phyloP scores from a whole-genome alignment of 2,113 vertebrate genomes.

The Daphoenositta chrysoptera region DNA sequence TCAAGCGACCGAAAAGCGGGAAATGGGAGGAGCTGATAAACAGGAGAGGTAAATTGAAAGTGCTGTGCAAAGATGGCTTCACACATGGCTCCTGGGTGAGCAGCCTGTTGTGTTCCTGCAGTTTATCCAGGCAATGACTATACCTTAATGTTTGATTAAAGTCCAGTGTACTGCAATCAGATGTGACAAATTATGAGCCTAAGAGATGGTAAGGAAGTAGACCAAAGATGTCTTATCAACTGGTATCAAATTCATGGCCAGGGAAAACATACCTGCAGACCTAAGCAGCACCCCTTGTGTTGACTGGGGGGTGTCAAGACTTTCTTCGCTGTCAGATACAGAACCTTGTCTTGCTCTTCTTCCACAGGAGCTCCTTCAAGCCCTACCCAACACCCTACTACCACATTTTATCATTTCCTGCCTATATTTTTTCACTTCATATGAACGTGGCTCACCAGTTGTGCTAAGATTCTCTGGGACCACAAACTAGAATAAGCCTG shows the following conservation, averaged over 20 bases:
- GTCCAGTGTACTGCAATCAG: not conserved
- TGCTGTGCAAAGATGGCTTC: not conserved
- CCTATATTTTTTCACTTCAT: not conserved
- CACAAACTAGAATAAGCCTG: not conserved
- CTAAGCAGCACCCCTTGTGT: not conserved
- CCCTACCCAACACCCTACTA: not conserved
- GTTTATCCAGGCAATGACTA: not conserved
- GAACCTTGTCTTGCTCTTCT: not conserved
- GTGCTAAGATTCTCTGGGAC: not conserved
- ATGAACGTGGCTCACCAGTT: not conserved
- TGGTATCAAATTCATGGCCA: not conserved
- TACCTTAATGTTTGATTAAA: not conserved
- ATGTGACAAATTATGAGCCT: not conserved
- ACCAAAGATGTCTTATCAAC: not conserved
- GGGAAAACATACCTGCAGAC: not conserved
- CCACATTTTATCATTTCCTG: not conserved
- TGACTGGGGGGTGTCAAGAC: not conserved
- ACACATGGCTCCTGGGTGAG: not conserved
- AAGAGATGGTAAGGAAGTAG: not conserved
- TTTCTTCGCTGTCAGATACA: not conserved
- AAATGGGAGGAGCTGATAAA: constrained; percentile 2
- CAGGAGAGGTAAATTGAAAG: not conserved
- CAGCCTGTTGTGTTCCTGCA: not conserved
- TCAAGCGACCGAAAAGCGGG: not conserved
- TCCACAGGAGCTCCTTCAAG: not conserved